These are phyloP conservation scores for Odontocerum albicorne DNA, from an alignment of 2,888 invertebrate genomes.

Conservation along the genomic window DNA sequence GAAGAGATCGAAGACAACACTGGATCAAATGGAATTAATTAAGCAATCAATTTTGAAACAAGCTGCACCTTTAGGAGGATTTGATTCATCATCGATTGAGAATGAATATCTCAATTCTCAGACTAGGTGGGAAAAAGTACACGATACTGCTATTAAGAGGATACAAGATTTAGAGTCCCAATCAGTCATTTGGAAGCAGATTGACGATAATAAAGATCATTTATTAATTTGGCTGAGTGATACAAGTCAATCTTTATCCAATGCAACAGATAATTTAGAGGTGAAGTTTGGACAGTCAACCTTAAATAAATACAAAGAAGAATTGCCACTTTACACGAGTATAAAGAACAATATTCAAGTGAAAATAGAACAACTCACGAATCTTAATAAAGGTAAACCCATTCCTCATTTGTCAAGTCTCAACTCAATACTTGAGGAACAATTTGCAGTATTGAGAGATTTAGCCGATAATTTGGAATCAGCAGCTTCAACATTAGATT, in stretches of 20 bases:
- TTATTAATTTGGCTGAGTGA: slow-evolving; percentile 82
- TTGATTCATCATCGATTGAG: slow-evolving; percentile 61
- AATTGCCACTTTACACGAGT: slow-evolving; percentile 76
- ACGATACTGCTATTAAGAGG: slow-evolving; percentile 70
- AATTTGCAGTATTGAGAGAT: slow-evolving; percentile 73
- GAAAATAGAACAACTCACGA: slow-evolving; percentile 78
- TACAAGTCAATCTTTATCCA: slow-evolving; percentile 75
- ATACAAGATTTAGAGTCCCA: slow-evolving; percentile 85
- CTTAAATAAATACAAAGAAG: slow-evolving; percentile 82
- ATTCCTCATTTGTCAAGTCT: slow-evolving; percentile 70
- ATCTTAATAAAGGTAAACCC: slow-evolving; percentile 71
- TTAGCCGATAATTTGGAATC: slow-evolving; percentile 75
- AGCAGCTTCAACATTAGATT: slow-evolving; percentile 71
- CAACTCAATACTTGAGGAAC: slow-evolving; percentile 67
- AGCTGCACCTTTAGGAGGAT: slow-evolving; percentile 67
- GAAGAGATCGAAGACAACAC: slow-evolving; percentile 70
- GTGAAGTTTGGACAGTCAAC: slow-evolving; percentile 77
- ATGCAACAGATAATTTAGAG: slow-evolving; percentile 78
- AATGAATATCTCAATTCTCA: slow-evolving; percentile 65
- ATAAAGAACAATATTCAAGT: slow-evolving; percentile 75
- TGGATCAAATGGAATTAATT: slow-evolving; percentile 79
- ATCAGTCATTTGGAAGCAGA: slow-evolving; percentile 89
- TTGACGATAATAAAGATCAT: slow-evolving; percentile 83
- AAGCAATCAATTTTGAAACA: slow-evolving; percentile 71
- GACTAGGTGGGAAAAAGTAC: slow-evolving; percentile 69